phyloP scores from a whole-genome alignment of 2,797 vertebrate genomes.

The Phyllotis vaccarum region DNA sequence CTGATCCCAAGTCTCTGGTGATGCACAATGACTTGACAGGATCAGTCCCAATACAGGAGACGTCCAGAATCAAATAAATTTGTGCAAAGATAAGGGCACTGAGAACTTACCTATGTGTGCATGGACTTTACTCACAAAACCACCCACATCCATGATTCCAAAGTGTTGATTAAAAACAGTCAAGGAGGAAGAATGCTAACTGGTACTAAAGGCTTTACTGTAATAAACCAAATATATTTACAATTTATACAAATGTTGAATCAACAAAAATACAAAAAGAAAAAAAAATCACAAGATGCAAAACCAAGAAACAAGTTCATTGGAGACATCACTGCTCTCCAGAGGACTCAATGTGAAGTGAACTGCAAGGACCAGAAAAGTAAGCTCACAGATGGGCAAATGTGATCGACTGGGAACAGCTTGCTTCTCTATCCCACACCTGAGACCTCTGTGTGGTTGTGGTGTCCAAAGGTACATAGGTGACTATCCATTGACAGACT shows the following conservation, averaged over 20 bases:
- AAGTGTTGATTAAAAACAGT: constrained; percentile 76
- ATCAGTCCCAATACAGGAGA: not conserved
- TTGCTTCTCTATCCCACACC: constrained; percentile 76
- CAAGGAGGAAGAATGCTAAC: constrained; percentile 88
- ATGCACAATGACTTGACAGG: not conserved
- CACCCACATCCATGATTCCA: constrained; percentile 77
- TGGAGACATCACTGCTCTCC: constrained; percentile 87
- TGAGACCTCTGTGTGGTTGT: constrained; percentile 75
- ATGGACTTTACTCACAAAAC: constrained; percentile 80
- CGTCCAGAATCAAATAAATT: not conserved
- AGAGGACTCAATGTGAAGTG: constrained; percentile 85
- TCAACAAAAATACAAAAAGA: constrained; percentile 90
- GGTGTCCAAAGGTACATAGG: constrained; percentile 76
- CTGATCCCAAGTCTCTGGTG: not conserved
- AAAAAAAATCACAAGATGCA: constrained; percentile 89
- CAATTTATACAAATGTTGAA: constrained; percentile 97
- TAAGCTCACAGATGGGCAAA: constrained; percentile 86
- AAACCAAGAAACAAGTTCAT: constrained; percentile 89
- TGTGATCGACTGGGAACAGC: constrained; percentile 80
- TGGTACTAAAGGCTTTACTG: constrained; percentile 96
- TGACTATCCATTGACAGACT: constrained; percentile 72
- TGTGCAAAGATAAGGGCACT: constrained; percentile 3
- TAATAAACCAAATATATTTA: constrained; percentile 97
- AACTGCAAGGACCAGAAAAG: constrained; percentile 85
- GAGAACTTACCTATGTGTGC: constrained; percentile 64